Evolutionary conservation across 2,888 invertebrate species (phyloP).

Genomic region (Lasioglossum lativentre): DNA sequence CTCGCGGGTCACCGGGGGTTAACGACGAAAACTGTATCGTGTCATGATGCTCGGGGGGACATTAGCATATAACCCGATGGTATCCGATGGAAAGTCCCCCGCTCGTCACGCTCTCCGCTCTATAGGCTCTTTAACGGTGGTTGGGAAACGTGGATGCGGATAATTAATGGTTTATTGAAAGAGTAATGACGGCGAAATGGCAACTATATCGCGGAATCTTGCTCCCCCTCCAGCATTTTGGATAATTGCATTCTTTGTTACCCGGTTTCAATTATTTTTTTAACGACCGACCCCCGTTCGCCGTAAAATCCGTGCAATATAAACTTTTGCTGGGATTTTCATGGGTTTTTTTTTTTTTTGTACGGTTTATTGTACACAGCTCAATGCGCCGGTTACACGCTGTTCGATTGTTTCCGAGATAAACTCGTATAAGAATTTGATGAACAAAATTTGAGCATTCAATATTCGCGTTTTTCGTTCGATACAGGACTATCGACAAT

Average conservation of each 20-base stretch:
- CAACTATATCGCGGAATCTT: slow-evolving; percentile 2
- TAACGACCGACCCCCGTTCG: background rate
- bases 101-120: slow-evolving; percentile 39
- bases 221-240: background rate
- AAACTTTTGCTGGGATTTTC: background rate
- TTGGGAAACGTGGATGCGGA: background rate
- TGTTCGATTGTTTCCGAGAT: background rate
- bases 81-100: slow-evolving; percentile 58
- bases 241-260: slow-evolving; percentile 1
- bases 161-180: slow-evolving; percentile 11
- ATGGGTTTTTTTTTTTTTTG: background rate
- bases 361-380: background rate
- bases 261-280: slow-evolving; percentile 1
- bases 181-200: slow-evolving; percentile 2
- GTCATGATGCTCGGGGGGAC: slow-evolving; percentile 61
- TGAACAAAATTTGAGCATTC: background rate
- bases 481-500: background rate
- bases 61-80: slow-evolving; percentile 64
- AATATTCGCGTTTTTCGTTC: background rate
- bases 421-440: background rate
- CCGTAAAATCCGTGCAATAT: background rate
- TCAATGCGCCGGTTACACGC: background rate
- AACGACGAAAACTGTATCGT: slow-evolving; percentile 72
- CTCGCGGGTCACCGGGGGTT: slow-evolving; percentile 64
- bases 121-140: slow-evolving; percentile 9